These are phyloP conservation scores for Glyptemys insculpta DNA, from an alignment of 2,797 vertebrate genomes.

Conservation along the genomic window DNA sequence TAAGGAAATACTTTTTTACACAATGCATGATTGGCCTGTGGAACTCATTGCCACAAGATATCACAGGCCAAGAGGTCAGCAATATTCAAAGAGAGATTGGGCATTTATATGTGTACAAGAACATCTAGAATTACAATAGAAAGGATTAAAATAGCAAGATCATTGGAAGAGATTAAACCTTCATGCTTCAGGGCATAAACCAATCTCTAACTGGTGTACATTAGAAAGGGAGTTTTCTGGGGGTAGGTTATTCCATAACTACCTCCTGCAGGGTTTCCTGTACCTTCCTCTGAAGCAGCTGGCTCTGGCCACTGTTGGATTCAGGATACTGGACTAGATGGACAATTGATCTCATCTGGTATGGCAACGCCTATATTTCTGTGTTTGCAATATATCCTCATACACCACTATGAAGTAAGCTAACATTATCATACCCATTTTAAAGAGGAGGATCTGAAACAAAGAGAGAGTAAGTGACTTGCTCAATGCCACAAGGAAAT, in stretches of 20 bases:
- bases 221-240: background rate
- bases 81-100: background rate
- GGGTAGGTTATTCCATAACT: background rate
- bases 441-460: background rate
- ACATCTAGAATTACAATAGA: background rate
- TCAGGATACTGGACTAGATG: background rate
- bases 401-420: background rate
- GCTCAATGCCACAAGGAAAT: background rate
- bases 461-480: background rate
- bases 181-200: background rate
- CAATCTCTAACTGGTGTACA: background rate
- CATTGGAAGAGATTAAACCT: background rate
- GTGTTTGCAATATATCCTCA: background rate
- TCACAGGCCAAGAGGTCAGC: background rate
- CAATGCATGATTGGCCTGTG: background rate
- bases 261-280: background rate
- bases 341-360: background rate
- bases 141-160: background rate
- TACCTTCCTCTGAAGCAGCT: background rate
- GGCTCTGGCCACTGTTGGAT: background rate
- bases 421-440: background rate
- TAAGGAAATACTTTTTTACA: slow-evolving; percentile 7
- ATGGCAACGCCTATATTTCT: background rate
- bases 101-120: background rate
- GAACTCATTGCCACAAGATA: background rate